A percentile compares a stretch with the other conserved stretches of the same genome.
phyloP scores from a whole-genome alignment of 2,888 invertebrate genomes.

The Tillus elongatus region DNA sequence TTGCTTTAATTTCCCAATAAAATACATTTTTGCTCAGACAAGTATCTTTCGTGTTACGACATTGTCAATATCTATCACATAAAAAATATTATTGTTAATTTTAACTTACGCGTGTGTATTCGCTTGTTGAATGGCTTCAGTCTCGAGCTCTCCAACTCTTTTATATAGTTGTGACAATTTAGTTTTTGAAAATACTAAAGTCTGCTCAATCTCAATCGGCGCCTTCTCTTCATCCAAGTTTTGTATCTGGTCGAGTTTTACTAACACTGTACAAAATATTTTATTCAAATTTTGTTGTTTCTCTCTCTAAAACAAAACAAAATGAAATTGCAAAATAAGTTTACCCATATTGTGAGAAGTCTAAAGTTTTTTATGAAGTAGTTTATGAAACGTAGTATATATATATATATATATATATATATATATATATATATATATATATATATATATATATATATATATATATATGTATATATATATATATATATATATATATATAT shows the following conservation, averaged over 20 bases:
- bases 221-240: constrained; percentile 43
- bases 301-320: constrained; percentile 55
- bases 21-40: too few species aligned
- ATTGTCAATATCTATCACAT: constrained; percentile 6
- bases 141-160: constrained; percentile 55
- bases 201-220: constrained; percentile 41
- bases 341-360: neutral
- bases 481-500: too few species aligned
- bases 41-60: too few species aligned
- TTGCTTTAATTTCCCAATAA: too few species aligned
- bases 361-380: too few species aligned
- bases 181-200: constrained; percentile 56
- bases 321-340: constrained; percentile 11
- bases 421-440: too few species aligned
- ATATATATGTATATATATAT: too few species aligned
- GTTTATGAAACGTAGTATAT: too few species aligned
- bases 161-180: constrained; percentile 49
- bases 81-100: too few species aligned
- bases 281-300: constrained; percentile 72
- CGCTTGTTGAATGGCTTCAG: constrained; percentile 55
- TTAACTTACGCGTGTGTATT: constrained; percentile 51
- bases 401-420: too few species aligned
- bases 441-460: too few species aligned
- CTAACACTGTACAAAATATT: constrained; percentile 57
- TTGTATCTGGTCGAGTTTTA: constrained; percentile 62